A percentile compares a stretch with the other conserved stretches of the same genome.
Conservation (phyloP, 1,140 invertebrate genomes). For the Micrasema longulum region DNA sequence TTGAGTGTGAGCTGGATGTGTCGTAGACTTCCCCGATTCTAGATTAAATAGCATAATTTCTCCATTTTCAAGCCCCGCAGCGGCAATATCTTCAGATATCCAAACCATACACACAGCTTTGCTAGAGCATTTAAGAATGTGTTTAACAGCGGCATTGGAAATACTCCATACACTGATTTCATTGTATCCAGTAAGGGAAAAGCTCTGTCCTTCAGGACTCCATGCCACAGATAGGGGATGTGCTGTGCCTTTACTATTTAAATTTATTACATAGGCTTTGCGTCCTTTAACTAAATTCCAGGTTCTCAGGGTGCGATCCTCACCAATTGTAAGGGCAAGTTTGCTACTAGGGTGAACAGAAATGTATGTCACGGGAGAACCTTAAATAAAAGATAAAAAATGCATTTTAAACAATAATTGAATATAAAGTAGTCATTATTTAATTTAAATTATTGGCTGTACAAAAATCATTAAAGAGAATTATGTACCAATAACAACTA, state of each 20-base stretch:
- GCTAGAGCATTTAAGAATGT: conserved; percentile 70
- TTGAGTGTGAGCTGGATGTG: conserved; percentile 72
- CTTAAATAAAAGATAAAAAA: conserved; percentile 57
- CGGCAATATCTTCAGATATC: conserved; percentile 71
- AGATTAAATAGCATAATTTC: conserved; percentile 74
- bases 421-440: too few relatives aligned
- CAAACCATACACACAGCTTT: conserved; percentile 76
- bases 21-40: conserved; percentile 63
- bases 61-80: conserved; percentile 79
- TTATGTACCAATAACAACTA: too few relatives aligned
- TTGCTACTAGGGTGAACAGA: conserved; percentile 91
- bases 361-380: conserved; percentile 75
- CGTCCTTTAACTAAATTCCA: conserved; percentile 96
- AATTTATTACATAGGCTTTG: conserved; percentile 88
- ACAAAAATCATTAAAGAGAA: too few relatives aligned
- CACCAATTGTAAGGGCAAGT: conserved; percentile 86
- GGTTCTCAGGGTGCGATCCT: conserved; percentile 85
- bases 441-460: too few relatives aligned
- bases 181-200: conserved; percentile 78
- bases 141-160: conserved; percentile 75
- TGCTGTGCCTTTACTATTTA: conserved; percentile 74
- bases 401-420: too few relatives aligned
- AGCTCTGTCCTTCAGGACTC: conserved; percentile 77
- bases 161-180: conserved; percentile 83
- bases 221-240: conserved; percentile 71